phyloP scores from a whole-genome alignment of 1,140 invertebrate species.

The Aphelenchoides besseyi region DNA sequence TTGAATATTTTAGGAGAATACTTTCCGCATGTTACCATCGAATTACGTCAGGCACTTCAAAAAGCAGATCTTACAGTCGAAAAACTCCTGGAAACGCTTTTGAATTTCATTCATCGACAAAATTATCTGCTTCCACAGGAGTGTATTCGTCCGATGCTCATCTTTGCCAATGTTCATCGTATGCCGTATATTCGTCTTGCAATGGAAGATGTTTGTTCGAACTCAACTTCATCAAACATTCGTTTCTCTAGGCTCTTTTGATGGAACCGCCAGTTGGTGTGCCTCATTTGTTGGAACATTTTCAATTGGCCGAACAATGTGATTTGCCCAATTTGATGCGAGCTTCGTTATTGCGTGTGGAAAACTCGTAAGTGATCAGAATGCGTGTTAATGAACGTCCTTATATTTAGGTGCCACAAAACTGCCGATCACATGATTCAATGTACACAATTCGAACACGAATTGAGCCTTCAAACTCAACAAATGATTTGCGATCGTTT shows the following conservation, averaged over 20 bases:
- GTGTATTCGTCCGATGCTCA: constrained; percentile 14
- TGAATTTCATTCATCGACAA: neutral
- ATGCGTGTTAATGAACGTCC: neutral
- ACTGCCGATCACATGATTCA: neutral
- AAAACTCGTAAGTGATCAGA: neutral
- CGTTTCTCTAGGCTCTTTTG: constrained; percentile 9
- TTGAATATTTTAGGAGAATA: constrained; percentile 11
- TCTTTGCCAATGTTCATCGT: constrained; percentile 19
- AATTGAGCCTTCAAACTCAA: constrained; percentile 1
- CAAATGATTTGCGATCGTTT: constrained; percentile 5
- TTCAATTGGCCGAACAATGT: constrained; percentile 5
- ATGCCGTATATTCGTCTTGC: constrained; percentile 1
- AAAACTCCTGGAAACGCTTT: neutral
- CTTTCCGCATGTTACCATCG: constrained; percentile 6
- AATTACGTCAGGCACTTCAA: neutral
- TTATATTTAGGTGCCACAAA: constrained; percentile 5
- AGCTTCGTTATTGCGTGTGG: neutral
- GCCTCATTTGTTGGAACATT: constrained; percentile 18
- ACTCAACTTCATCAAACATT: neutral
- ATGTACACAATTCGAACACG: neutral
- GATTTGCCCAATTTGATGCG: constrained; percentile 17
- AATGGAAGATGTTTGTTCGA: constrained; percentile 8
- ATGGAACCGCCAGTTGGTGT: constrained; percentile 7
- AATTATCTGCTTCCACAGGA: neutral
- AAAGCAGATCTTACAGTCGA: neutral